A percentile compares a stretch with the other conserved stretches of the same genome.
Conservation (phyloP, 2,797 vertebrate species). For the Phylloscopus collybita region DNA sequence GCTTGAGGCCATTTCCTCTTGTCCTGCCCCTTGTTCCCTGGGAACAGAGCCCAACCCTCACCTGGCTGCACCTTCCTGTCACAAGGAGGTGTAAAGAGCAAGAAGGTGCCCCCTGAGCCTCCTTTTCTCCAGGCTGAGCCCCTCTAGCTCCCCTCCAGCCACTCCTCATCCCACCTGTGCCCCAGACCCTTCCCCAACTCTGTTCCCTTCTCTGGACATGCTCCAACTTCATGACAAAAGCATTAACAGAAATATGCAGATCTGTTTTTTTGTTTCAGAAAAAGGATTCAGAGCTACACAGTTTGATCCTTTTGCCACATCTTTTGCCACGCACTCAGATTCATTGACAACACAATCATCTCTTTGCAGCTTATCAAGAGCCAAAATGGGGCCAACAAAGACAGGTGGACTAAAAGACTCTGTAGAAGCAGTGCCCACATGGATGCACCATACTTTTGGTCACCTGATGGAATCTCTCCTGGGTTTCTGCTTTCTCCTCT, state of each 20-base stretch:
- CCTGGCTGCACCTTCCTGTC: neutral
- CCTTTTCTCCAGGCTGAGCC: neutral
- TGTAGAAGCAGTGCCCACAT: neutral
- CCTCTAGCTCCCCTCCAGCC: neutral
- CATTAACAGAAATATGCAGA: neutral
- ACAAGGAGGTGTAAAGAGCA: neutral
- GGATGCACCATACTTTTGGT: neutral
- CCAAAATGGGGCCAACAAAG: neutral
- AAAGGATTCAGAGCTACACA: neutral
- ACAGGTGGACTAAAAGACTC: neutral
- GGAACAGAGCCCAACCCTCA: rapidly evolving
- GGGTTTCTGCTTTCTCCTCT: constrained; percentile 74
- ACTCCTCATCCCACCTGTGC: neutral
- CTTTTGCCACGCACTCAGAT: neutral
- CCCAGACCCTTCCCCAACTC: neutral
- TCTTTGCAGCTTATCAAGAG: neutral
- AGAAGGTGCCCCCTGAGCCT: neutral
- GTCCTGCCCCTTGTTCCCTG: neutral
- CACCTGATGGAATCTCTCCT: constrained; percentile 71
- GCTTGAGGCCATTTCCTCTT: rapidly evolving
- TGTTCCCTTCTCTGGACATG: rapidly evolving
- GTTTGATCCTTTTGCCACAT: neutral
- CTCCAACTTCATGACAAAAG: neutral
- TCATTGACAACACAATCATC: neutral
- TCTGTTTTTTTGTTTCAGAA: neutral